Evolutionary conservation across 2,113 vertebrate species (phyloP).

Genomic region (Megaleporinus macrocephalus): DNA sequence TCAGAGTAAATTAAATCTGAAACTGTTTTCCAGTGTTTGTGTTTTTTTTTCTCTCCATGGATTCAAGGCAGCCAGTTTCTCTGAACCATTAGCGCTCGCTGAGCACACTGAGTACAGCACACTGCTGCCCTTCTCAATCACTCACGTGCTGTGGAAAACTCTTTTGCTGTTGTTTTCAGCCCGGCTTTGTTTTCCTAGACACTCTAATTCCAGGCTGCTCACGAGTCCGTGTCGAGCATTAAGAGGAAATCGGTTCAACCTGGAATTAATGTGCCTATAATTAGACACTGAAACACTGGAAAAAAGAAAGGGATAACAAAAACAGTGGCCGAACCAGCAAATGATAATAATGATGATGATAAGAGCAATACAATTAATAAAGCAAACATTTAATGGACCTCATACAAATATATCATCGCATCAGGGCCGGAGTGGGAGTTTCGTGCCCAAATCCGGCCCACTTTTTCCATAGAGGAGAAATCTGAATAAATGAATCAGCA

Average conservation of each 20-base stretch:
- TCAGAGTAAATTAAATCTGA: not conserved
- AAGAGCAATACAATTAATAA: not conserved
- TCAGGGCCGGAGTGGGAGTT: too few species aligned
- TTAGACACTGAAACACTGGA: constrained; percentile 2
- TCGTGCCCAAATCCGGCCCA: too few species aligned
- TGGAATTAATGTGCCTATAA: constrained; percentile 8
- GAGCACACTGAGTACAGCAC: not conserved
- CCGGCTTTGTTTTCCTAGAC: constrained; percentile 11
- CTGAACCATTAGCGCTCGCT: not conserved
- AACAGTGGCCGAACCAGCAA: not conserved
- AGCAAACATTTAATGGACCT: not conserved
- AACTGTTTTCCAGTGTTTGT: constrained; percentile 27
- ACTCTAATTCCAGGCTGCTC: not conserved
- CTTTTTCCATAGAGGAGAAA: too few species aligned
- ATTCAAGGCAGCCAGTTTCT: not conserved
- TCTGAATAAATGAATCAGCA: too few species aligned
- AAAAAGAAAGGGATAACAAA: constrained; percentile 1
- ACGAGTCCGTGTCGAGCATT: not conserved
- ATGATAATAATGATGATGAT: not conserved
- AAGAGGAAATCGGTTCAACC: constrained; percentile 6
- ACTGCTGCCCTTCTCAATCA: not conserved
- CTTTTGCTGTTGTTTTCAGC: not conserved
- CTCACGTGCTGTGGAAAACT: not conserved
- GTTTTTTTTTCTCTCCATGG: not conserved
- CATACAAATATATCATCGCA: too few species aligned